A percentile compares a stretch with the other conserved stretches of the same genome.
Evolutionary conservation across 2,113 vertebrate genomes (phyloP).

Genomic region (Microtus ochrogaster): DNA sequence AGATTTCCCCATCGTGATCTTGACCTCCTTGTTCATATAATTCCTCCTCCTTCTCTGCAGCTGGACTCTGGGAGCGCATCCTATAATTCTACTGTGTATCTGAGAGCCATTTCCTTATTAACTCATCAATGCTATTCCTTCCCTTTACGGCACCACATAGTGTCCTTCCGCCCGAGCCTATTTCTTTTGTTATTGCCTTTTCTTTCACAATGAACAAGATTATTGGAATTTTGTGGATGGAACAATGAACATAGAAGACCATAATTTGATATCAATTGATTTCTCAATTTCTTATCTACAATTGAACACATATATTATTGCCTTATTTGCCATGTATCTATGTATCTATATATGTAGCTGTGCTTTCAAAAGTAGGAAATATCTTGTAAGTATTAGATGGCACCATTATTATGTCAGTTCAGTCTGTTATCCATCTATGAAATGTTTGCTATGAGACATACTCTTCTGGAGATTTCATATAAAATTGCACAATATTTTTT

Average conservation of each 20-base stretch:
- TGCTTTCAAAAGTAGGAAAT: not conserved
- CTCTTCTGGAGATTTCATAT: not conserved
- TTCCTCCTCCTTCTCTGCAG: no score
- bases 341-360: not conserved
- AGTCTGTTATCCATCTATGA: not conserved
- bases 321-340: not conserved
- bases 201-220: not conserved
- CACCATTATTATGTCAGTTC: not conserved
- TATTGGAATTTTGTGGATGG: not conserved
- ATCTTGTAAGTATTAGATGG: not conserved
- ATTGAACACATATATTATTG: not conserved
- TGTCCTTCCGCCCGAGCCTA: not conserved
- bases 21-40: no score
- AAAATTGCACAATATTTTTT: not conserved
- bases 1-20: no score
- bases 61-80: no score
- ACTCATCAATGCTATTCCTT: not conserved
- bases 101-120: not conserved
- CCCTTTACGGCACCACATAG: not conserved
- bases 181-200: conserved; percentile 6
- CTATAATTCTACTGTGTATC: not conserved
- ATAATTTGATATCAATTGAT: not conserved
- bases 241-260: not conserved
- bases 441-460: conserved; percentile 2
- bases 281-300: not conserved